Conservation (phyloP, 2,113 vertebrate genomes). For the Penelope pileata region DNA sequence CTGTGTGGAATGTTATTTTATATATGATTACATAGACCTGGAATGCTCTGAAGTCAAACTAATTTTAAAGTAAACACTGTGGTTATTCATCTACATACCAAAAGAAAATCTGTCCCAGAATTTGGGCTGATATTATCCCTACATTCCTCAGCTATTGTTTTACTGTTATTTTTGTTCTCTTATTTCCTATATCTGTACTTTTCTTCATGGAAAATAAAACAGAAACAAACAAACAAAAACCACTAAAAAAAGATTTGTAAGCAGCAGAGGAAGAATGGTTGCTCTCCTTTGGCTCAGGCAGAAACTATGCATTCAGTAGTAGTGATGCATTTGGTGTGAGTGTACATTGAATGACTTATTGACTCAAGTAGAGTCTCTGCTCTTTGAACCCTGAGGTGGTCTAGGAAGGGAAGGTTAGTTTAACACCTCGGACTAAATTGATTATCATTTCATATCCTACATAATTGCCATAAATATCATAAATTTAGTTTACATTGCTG, state of each 20-base stretch:
- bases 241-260: background rate
- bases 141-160: background rate
- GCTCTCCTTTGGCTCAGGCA: fast-evolving
- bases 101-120: background rate
- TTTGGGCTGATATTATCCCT: background rate
- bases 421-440: background rate
- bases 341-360: background rate
- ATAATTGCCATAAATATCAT: background rate
- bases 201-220: background rate
- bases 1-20: background rate
- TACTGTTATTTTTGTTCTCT: background rate
- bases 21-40: background rate
- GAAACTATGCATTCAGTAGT: background rate
- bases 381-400: background rate
- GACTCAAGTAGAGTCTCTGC: background rate
- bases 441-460: background rate
- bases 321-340: background rate
- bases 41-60: background rate
- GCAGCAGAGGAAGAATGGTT: background rate
- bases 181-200: background rate
- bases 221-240: background rate
- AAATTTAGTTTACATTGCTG: background rate
- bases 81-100: background rate
- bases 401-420: background rate
- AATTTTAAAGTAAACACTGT: background rate